phyloP scores from a whole-genome alignment of 2,888 invertebrate species.

The Horisme vitalbata region DNA sequence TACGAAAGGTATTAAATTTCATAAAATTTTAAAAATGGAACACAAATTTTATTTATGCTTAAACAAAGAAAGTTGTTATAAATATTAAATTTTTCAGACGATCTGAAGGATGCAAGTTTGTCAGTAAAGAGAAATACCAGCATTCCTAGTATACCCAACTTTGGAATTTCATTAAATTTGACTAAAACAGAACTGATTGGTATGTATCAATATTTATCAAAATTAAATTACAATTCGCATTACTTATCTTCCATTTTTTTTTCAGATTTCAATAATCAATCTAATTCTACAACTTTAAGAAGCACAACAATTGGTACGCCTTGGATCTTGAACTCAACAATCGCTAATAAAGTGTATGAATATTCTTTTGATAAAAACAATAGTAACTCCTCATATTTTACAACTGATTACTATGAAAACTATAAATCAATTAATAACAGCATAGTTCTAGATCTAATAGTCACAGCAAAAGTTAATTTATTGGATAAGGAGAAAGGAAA shows the following conservation, averaged over 20 bases:
- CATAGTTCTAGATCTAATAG: neutral
- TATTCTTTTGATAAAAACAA: neutral
- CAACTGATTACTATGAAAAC: neutral
- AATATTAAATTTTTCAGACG: neutral
- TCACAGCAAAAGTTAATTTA: neutral
- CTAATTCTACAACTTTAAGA: neutral
- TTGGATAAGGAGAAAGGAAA: neutral
- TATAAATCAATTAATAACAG: neutral
- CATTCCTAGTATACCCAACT: neutral
- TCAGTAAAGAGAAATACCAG: neutral
- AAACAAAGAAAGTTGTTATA: too few relatives aligned
- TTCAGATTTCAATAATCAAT: neutral
- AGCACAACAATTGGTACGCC: neutral
- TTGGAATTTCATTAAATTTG: neutral
- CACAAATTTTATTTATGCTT: too few relatives aligned
- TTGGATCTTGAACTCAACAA: neutral
- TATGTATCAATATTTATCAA: neutral
- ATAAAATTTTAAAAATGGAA: too few relatives aligned
- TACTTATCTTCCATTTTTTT: slow-evolving; percentile 2
- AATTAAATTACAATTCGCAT: neutral
- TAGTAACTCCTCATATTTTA: neutral
- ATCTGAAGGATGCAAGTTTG: neutral
- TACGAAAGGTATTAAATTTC: slow-evolving; percentile 1
- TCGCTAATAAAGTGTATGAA: neutral
- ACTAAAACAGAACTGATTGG: neutral